Evolutionary conservation across 1,140 invertebrate species (phyloP).

Genomic region (Goniozus legneri): DNA sequence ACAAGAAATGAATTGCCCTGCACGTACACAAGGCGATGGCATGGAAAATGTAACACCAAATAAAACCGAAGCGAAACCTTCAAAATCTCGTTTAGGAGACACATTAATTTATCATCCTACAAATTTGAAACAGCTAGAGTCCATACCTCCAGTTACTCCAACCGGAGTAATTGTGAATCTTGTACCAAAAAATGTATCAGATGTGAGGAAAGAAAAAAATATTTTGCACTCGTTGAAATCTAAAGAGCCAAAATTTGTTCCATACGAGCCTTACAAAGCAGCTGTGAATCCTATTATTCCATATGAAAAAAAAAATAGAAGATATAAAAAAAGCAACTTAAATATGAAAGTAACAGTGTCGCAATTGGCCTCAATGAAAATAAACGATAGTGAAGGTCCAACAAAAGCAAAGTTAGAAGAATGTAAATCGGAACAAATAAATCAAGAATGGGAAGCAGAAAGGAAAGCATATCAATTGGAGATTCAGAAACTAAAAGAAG

Average conservation of each 20-base stretch:
- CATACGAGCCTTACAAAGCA: conserved; percentile 84
- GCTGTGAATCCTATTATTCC: conserved; percentile 76
- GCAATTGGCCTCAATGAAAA: conserved; percentile 65
- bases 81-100: conserved; percentile 40
- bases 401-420: conserved; percentile 24
- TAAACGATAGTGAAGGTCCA: conserved; percentile 43
- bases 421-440: conserved; percentile 18
- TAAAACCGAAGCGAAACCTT: conserved; percentile 29
- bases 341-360: conserved; percentile 66
- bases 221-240: conserved; percentile 54
- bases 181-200: conserved; percentile 40
- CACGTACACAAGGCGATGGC: conserved; percentile 56
- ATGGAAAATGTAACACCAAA: conserved; percentile 50
- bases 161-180: conserved; percentile 52
- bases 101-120: conserved; percentile 53
- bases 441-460: conserved; percentile 36
- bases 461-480: conserved; percentile 54
- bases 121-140: conserved; percentile 44
- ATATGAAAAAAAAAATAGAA: conserved; percentile 51
- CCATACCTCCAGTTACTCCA: conserved; percentile 45
- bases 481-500: conserved; percentile 59
- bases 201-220: conserved; percentile 43
- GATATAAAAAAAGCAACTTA: conserved; percentile 61
- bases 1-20: conserved; percentile 30
- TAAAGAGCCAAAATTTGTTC: conserved; percentile 80